Evolutionary conservation across 2,888 invertebrate species (phyloP).

Genomic region (Oscheius sp.): DNA sequence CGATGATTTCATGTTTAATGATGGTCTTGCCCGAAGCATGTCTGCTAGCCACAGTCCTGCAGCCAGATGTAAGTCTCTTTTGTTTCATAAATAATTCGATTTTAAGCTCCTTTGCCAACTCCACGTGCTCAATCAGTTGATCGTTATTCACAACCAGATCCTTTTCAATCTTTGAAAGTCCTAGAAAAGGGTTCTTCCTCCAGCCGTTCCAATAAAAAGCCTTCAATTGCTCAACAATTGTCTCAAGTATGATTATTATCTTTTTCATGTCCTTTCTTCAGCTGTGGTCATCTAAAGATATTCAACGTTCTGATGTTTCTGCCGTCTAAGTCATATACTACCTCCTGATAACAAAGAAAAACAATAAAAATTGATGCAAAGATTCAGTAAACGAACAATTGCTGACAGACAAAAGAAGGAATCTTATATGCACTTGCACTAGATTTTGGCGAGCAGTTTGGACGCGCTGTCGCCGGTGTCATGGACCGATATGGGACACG

Average conservation of each 20-base stretch:
- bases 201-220: no score
- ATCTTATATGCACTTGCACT: not conserved
- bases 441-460: slow-evolving; percentile 2
- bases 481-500: slow-evolving; percentile 13
- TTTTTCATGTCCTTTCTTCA: not conserved
- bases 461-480: slow-evolving; percentile 21
- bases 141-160: slow-evolving; percentile 11
- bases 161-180: not conserved
- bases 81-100: not conserved
- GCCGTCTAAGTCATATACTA: slow-evolving; percentile 1
- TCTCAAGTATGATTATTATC: not conserved
- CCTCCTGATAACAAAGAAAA: slow-evolving; percentile 4
- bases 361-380: slow-evolving; percentile 1
- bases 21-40: slow-evolving; percentile 14
- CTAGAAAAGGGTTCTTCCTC: not conserved
- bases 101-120: slow-evolving; percentile 18
- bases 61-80: slow-evolving; percentile 19
- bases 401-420: slow-evolving; percentile 15
- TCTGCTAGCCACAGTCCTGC: slow-evolving; percentile 29
- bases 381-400: slow-evolving; percentile 24
- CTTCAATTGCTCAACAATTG: slow-evolving; percentile 7
- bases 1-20: slow-evolving; percentile 11
- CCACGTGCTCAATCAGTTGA: slow-evolving; percentile 18
- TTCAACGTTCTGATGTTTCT: not conserved
- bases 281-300: not conserved